Evolutionary conservation across 2,113 vertebrate species (phyloP), one percentile per base, ranked within the genome.

Genomic region (Steatornis caripensis): DNA sequence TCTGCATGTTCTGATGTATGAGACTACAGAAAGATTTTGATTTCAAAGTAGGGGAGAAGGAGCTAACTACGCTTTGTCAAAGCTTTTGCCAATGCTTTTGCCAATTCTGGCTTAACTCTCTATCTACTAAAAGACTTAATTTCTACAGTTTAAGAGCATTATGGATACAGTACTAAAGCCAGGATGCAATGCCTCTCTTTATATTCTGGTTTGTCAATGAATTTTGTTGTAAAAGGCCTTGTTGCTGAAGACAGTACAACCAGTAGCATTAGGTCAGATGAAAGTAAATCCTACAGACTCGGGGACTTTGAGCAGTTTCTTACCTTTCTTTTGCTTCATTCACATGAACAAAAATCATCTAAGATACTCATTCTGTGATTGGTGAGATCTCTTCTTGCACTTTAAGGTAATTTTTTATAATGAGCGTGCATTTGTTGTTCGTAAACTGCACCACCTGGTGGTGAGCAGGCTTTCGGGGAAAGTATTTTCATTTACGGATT

Each of bases 401-500:
- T 58, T 62, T 11, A 26, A 77, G 34, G 41, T 32, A 36, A 8
- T 60, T 37, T 53, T 27, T 92, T 24, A 4, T 23, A 9, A 8
- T 19, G 4, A 75, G 30, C 12, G 0, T 36, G 39, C 15, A 1
- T 87, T 71, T 89, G 55, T 60, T 92, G n/a, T 88, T 96, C 64
- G 18, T 77, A 45, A 76, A 60, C 46, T 79, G 70, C 82, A 79
- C 95, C 96, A 95, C 80, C 96, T 91, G 54, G 90, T 95, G 95
- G 92, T 48, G n/a, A 92, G 23, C 57, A 41, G 23, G 4, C 19
- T 53, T 71, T 53, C 0, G 1, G 9, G 19, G 37, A 64, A 61
- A 64, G 1, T 19, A 4, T 23, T 86, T 70, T 26, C 2, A 60
- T 76, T 58, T 62, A 22, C 2, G 1, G 36, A 39, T 43, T 80